Conservation (phyloP, 2,888 invertebrate species). For the Diadromus collaris region DNA sequence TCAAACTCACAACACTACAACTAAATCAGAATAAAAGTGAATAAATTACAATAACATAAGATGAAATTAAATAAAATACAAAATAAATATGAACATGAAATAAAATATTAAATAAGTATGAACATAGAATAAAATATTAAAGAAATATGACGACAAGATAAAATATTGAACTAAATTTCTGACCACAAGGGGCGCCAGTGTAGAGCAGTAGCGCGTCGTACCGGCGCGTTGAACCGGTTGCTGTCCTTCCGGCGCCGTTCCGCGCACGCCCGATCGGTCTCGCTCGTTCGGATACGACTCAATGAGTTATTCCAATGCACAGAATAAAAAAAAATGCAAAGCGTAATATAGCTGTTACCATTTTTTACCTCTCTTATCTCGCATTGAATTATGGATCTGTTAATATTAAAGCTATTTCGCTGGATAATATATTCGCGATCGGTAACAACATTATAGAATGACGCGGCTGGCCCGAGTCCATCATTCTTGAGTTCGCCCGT, state of each 20-base stretch:
- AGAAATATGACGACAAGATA: no score
- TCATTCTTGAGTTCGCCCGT: conserved; percentile 23
- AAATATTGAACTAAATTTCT: neutral
- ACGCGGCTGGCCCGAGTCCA: conserved; percentile 13
- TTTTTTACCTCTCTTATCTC: neutral
- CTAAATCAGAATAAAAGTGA: no score
- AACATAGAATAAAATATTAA: no score
- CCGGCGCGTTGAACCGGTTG: conserved; percentile 49
- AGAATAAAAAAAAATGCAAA: neutral
- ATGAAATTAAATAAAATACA: no score
- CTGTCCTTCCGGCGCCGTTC: conserved; percentile 38
- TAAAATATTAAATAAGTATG: no score
- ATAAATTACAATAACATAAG: no score
- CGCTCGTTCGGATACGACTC: neutral
- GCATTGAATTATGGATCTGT: conserved; percentile 28
- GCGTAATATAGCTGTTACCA: neutral
- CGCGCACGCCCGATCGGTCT: conserved; percentile 4
- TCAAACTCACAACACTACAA: no score
- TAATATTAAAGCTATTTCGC: conserved; percentile 19
- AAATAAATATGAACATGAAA: no score
- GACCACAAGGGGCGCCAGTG: neutral
- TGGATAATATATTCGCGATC: conserved; percentile 20
- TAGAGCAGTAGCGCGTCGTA: conserved; percentile 7
- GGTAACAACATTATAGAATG: conserved; percentile 27
- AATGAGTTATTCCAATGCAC: neutral